Percentiles rank a stretch among this genome's conserved stretches.
Conservation (phyloP, 23 tunicate species). For the Pegea sp. region DNA sequence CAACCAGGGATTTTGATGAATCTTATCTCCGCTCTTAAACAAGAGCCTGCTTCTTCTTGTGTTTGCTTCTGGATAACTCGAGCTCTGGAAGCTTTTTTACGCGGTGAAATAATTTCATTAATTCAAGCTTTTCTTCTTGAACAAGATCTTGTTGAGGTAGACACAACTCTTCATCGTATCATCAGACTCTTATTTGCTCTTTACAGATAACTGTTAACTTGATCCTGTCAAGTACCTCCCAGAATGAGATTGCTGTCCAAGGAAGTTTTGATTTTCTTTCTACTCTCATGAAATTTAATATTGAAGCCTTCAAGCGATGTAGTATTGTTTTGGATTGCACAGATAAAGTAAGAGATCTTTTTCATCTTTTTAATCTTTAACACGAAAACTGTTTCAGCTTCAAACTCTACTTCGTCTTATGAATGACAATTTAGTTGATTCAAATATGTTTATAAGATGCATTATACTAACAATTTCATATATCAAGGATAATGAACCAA, state of each 20-base stretch:
- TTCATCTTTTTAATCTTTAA: too few species aligned
- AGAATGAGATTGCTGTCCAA: conserved; percentile 19
- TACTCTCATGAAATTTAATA: conserved; percentile 13
- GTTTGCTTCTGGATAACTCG: conserved; percentile 64
- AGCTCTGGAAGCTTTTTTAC: conserved; percentile 59
- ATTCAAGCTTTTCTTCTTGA: conserved; percentile 30
- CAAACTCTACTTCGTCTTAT: neutral
- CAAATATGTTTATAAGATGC: conserved; percentile 67
- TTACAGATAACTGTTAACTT: conserved; percentile 12
- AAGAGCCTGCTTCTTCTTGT: conserved; percentile 4
- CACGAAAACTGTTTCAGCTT: neutral
- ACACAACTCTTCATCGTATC: too few species aligned
- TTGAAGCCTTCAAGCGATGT: conserved; percentile 15
- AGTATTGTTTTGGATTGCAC: conserved; percentile 18
- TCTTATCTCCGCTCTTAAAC: conserved; percentile 12
- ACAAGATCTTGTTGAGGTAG: neutral
- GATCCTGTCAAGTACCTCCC: conserved; percentile 1
- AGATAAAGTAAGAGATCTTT: conserved; percentile 4
- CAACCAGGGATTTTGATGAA: conserved; percentile 12
- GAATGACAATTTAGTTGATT: conserved; percentile 28
- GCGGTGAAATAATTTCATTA: conserved; percentile 9
- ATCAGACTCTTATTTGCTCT: too few species aligned
- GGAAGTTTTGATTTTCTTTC: conserved; percentile 33
- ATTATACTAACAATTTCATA: conserved; percentile 10
- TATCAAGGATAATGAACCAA: neutral